Percentiles rank a stretch among this genome's conserved stretches.
phyloP scores from a whole-genome alignment of 1,140 invertebrate genomes.

The Brachionus paranguensis region DNA sequence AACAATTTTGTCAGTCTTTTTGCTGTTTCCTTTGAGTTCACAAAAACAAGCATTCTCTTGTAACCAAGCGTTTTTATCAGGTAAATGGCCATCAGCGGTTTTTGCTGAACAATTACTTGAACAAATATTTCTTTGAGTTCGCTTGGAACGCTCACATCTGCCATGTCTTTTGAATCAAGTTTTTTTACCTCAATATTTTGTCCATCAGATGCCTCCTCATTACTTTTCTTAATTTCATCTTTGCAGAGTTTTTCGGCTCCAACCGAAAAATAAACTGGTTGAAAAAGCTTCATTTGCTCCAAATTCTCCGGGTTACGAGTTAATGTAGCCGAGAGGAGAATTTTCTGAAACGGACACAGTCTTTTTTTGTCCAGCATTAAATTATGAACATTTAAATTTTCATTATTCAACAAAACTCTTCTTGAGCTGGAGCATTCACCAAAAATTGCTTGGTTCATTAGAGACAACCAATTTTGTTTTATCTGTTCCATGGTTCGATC shows the following conservation, averaged over 20 bases:
- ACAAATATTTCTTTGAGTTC: constrained; percentile 63
- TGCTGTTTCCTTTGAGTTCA: constrained; percentile 71
- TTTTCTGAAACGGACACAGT: constrained; percentile 63
- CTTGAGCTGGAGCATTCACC: constrained; percentile 49
- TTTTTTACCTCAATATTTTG: constrained; percentile 20
- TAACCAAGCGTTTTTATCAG: constrained; percentile 64
- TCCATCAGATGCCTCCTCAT: background rate
- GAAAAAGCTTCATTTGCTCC: constrained; percentile 74
- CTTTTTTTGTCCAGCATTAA: constrained; percentile 42
- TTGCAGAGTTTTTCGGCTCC: constrained; percentile 51
- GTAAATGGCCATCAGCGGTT: constrained; percentile 74
- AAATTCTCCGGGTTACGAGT: constrained; percentile 91
- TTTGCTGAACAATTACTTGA: constrained; percentile 64
- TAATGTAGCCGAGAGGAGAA: constrained; percentile 89
- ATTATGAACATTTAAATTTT: constrained; percentile 41
- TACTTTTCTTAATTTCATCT: constrained; percentile 42
- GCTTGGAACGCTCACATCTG: background rate
- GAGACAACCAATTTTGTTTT: constrained; percentile 78
- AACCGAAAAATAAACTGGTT: constrained; percentile 82
- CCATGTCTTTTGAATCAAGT: background rate
- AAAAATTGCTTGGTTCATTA: constrained; percentile 57
- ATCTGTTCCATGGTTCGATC: constrained; percentile 84
- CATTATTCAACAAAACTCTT: constrained; percentile 30
- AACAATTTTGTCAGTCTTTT: constrained; percentile 58
- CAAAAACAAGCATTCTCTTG: constrained; percentile 77